Evolutionary conservation across 1,140 invertebrate genomes (phyloP).

Genomic region (Drosophila subobscura): DNA sequence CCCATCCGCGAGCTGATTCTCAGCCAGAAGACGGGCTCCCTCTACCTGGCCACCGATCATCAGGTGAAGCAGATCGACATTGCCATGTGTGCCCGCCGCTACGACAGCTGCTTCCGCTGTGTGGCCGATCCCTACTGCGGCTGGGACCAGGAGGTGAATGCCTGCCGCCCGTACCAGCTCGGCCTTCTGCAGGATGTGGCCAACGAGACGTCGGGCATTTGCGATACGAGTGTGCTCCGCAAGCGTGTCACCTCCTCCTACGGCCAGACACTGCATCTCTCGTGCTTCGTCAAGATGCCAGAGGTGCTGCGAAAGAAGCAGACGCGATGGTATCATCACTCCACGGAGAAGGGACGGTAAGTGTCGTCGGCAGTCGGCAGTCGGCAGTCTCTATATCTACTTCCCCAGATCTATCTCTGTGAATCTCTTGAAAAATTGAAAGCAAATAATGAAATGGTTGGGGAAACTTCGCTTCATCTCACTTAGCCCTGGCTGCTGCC

Average conservation of each 20-base stretch:
- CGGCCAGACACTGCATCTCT: slow-evolving; percentile 90
- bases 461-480: slow-evolving; percentile 58
- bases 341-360: slow-evolving; percentile 87
- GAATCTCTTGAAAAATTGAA: slow-evolving; percentile 60
- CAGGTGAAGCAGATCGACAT: slow-evolving; percentile 90
- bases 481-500: slow-evolving; percentile 58
- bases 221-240: slow-evolving; percentile 88
- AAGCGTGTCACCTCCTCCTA: slow-evolving; percentile 89
- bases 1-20: slow-evolving; percentile 90
- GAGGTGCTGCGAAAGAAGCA: slow-evolving; percentile 86
- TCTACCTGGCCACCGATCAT: slow-evolving; percentile 91
- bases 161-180: slow-evolving; percentile 89
- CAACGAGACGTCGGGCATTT: slow-evolving; percentile 88
- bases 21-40: slow-evolving; percentile 88
- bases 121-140: slow-evolving; percentile 93
- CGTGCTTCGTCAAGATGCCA: slow-evolving; percentile 89
- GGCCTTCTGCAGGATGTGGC: slow-evolving; percentile 88
- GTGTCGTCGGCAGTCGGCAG: slow-evolving; percentile 14
- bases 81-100: slow-evolving; percentile 88
- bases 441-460: slow-evolving; percentile 59
- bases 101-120: slow-evolving; percentile 91
- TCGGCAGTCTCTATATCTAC: neutral
- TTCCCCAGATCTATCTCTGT: slow-evolving; percentile 8
- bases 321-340: slow-evolving; percentile 89
- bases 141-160: slow-evolving; percentile 91